phyloP scores from a whole-genome alignment of 1,140 invertebrate genomes.

The Lucilia sericata region DNA sequence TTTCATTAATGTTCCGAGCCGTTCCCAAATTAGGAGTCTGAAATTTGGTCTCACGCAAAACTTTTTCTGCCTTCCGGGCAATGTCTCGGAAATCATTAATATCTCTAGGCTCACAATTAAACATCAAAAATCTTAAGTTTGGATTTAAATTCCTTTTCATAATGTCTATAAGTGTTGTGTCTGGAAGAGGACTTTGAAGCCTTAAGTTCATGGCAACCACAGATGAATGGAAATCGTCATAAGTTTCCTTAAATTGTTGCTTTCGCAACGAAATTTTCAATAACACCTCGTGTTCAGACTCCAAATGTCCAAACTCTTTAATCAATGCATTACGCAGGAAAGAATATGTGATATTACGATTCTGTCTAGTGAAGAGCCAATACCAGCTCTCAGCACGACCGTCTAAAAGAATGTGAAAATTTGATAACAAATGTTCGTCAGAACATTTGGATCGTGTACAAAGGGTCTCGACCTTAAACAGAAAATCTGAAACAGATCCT shows the following conservation, averaged over 20 bases:
- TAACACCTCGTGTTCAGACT: background rate
- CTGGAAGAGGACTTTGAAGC: background rate
- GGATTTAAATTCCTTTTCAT: background rate
- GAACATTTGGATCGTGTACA: background rate
- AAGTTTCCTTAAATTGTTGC: background rate
- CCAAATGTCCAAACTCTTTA: background rate
- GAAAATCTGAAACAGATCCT: conserved; percentile 6
- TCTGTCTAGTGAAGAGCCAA: background rate
- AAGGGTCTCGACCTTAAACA: background rate
- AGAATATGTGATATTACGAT: background rate
- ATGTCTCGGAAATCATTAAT: background rate
- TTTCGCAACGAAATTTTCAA: conserved; percentile 9
- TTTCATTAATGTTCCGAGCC: background rate
- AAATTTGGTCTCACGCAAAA: background rate
- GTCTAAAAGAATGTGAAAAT: conserved; percentile 17
- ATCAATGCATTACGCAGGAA: background rate
- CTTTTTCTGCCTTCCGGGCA: conserved; percentile 1
- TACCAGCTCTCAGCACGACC: background rate
- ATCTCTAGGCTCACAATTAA: background rate
- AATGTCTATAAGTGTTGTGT: background rate
- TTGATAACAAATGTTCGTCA: background rate
- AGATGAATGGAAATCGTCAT: background rate
- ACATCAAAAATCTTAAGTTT: background rate
- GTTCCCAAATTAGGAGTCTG: background rate
- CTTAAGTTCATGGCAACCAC: background rate